These are phyloP conservation scores for Scaptomyza pallida DNA, from an alignment of 1,140 invertebrate genomes.

Conservation along the genomic window DNA sequence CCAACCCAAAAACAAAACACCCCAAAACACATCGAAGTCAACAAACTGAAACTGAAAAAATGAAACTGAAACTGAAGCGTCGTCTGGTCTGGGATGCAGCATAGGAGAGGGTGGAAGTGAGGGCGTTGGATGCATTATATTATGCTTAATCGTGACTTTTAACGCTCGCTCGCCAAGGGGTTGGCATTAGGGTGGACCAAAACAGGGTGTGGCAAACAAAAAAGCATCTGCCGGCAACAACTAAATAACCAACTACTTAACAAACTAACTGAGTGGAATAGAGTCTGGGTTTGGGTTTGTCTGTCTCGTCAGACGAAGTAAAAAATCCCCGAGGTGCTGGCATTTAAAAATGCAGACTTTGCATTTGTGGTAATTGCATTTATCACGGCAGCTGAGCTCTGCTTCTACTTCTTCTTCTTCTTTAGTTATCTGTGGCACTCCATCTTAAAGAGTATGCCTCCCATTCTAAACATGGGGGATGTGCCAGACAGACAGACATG, in stretches of 20 bases:
- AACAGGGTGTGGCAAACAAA: conserved; percentile 46
- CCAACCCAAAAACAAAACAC: conserved; percentile 14
- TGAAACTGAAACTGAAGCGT: conserved; percentile 15
- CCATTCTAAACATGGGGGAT: not conserved
- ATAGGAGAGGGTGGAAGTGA: not conserved
- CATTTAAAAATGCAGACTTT: conserved; percentile 57
- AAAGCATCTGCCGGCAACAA: conserved; percentile 48
- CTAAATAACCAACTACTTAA: conserved; percentile 12
- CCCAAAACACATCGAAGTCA: not conserved
- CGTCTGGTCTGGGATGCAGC: conserved; percentile 17
- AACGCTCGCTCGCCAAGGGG: conserved; percentile 48
- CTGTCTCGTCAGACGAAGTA: not conserved
- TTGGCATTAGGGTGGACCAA: conserved; percentile 38
- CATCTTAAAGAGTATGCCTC: conserved; percentile 13
- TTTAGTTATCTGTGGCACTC: conserved; percentile 3
- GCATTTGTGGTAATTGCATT: conserved; percentile 58
- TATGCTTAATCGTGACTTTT: conserved; percentile 72
- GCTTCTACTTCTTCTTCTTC: too few species aligned
- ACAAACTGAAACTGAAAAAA: conserved; percentile 1
- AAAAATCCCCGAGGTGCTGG: conserved; percentile 57
- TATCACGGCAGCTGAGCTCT: conserved; percentile 39
- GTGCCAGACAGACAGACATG: conserved; percentile 24
- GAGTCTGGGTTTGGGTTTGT: not conserved
- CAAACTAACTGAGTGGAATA: not conserved
- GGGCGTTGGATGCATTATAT: conserved; percentile 33